Base-by-base conservation (phyloP, 2,888 invertebrate species). In the Emmelina monodactyla region DNA sequence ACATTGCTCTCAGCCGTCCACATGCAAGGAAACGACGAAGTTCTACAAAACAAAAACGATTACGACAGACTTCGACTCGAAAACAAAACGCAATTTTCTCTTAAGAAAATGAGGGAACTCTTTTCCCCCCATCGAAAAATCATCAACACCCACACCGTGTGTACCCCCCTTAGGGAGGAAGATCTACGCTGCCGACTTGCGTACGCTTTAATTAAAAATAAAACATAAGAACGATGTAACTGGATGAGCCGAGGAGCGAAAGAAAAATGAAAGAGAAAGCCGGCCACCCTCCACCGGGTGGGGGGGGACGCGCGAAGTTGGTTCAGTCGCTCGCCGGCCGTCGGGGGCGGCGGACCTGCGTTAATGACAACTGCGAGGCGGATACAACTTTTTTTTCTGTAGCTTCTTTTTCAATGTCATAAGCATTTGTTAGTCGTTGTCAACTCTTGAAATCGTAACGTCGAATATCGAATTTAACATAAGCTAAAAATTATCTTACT, bases 161-260 rank as follows among this genome's bases (percentile, higher is more conserved):
- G 75, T 68, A 72, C 73, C 64, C 61, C 59, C 47, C 55, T 58
- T 58, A 44, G 63, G 62, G 65, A 60, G 65, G 55, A 71, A 76
- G 78, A 76, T 73, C 75, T 75, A 75, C 75, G 71, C 75, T 67
- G 71, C 61, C 78, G 72, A 78, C 78, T 79, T 79, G 79, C 79
- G 79, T 79, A 79, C 78, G 79, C 78, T 79, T 79, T 79, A 79
- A 79, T 79, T 79, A 79, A 79, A 79, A 79, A 79, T 79, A 79
- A 79, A 79, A 79, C 79, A 79, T 79, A 79, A 79, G 79, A 79
- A 79, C 78, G 76, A 78, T 79, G 79, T 79, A 79, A 79, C 79
- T 79, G 79, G 79, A 79, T 79, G 79, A 79, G 79, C 76, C 68
- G 75, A 76, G 73, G 76, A 78, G 78, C 70, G 78, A 75, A 79